A percentile compares a stretch with the other conserved stretches of the same genome.
These are phyloP conservation scores for Caenorhabditis sp. DNA, from an alignment of 2,888 invertebrate genomes.

Conservation along the genomic window DNA sequence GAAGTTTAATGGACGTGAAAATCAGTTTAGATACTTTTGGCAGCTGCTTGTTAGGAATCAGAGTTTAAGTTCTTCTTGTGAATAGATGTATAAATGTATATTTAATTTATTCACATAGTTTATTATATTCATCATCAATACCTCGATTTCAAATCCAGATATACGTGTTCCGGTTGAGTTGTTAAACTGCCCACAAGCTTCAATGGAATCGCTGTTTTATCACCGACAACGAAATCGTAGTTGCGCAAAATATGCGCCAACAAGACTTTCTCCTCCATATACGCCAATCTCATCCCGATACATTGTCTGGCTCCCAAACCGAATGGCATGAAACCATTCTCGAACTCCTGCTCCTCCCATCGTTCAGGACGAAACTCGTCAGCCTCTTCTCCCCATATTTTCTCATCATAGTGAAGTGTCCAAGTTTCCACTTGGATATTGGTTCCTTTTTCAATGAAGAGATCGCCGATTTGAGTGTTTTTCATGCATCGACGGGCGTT, in stretches of 20 bases:
- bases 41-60: not conserved
- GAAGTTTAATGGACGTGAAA: conserved; percentile 2
- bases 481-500: too few species aligned
- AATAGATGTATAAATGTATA: too few species aligned
- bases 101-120: too few species aligned
- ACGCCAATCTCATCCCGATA: conserved; percentile 62
- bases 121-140: too few species aligned
- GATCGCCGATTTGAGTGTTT: conserved; percentile 56
- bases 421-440: conserved; percentile 44
- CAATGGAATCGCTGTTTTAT: conserved; percentile 39
- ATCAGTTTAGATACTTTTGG: not conserved
- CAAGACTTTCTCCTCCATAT: conserved; percentile 63
- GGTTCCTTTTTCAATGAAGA: conserved; percentile 42
- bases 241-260: conserved; percentile 51
- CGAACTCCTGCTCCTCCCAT: conserved; percentile 14
- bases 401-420: conserved; percentile 15
- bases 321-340: conserved; percentile 40
- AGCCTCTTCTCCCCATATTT: conserved; percentile 52
- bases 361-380: conserved; percentile 38
- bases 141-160: conserved; percentile 13
- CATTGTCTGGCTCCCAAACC: conserved; percentile 58
- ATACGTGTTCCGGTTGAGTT: conserved; percentile 13
- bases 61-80: too few species aligned
- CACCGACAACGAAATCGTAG: conserved; percentile 43
- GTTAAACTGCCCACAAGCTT: conserved; percentile 27